These are phyloP conservation scores for Ochropacha duplaris DNA, from an alignment of 2,888 invertebrate species.

Conservation along the genomic window DNA sequence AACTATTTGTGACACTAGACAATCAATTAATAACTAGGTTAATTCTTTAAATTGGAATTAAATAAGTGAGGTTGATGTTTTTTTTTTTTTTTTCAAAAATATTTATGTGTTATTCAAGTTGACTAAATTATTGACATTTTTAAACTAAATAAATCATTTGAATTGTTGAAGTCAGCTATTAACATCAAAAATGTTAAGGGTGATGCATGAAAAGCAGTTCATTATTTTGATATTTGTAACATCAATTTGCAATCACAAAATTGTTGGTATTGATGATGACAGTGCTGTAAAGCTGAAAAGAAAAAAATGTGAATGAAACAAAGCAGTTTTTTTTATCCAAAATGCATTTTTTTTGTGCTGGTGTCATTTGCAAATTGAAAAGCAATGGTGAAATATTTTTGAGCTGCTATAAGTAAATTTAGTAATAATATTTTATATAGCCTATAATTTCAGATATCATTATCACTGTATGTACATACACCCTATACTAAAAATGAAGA, in stretches of 20 bases:
- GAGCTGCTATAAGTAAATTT: not conserved
- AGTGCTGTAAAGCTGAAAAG: slow-evolving; percentile 31
- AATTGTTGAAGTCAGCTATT: not conserved
- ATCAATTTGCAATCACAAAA: not conserved
- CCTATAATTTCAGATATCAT: not conserved
- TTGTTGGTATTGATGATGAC: not conserved
- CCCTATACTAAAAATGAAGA: too few species aligned
- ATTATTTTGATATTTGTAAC: slow-evolving; percentile 20
- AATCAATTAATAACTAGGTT: not conserved
- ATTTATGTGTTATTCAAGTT: not conserved
- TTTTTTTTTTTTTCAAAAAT: not conserved
- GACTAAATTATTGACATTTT: not conserved
- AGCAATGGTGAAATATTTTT: slow-evolving; percentile 15
- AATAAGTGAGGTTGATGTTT: not conserved
- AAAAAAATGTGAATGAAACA: slow-evolving; percentile 19
- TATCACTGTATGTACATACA: too few species aligned
- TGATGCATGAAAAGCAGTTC: slow-evolving; percentile 15
- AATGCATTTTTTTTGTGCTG: slow-evolving; percentile 21
- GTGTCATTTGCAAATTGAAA: slow-evolving; percentile 21
- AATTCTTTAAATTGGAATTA: not conserved
- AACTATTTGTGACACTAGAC: slow-evolving; percentile 5
- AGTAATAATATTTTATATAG: too few species aligned
- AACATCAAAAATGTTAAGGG: not conserved
- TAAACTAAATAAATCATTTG: not conserved
- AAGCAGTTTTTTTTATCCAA: slow-evolving; percentile 28